Base-by-base conservation (phyloP, 2,113 vertebrate species). In the Melanotaenia duboulayi region DNA sequence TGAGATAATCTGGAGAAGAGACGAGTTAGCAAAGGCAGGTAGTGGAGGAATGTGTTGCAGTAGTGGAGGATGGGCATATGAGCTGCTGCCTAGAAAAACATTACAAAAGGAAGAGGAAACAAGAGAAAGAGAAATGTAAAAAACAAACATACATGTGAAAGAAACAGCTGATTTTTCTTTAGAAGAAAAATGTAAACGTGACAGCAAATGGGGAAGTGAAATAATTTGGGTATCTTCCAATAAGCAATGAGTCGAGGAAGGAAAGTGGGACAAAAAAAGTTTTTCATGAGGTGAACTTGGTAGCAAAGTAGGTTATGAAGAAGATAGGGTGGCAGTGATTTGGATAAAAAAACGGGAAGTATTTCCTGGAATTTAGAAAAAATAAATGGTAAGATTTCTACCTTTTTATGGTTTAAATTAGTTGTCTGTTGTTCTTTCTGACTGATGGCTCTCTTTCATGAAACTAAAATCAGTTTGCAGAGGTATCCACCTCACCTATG, bases 1-100 rank as follows among this genome's bases (percentile, higher is more conserved):
- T 83, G 71, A 77, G 71, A 80, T 80, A 63, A 74, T 59, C 59
- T 48, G 5, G 51, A 70, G 48, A 58, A 40, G 56, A 67, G 42
- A 42, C 58, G 25, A 39, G 61, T 1, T 28, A 28, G 28, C 28
- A 28, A 35, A 35, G 42, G 7, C 58, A 86, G 73, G 65, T 80
- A 68, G 46, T 3, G 2, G 24, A 65, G 61, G 60, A 75, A 40
- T 77, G 68, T 67, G 72, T 48, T 2, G 62, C 59, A 68, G 60
- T n/a, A 20, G 40, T 16, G 20, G 39, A 24, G 39, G 11, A 32
- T 51, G 56, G 20, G 57, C 65, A 35, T 54, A 49, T 58, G 25
- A 60, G 46, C 24, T 11, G 23, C 46, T 52, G 54, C 57, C 56
- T 67, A 9, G 7, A 16, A 61, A 82, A 82, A 71, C 44, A 12